phyloP scores from a whole-genome alignment of 1,140 invertebrate genomes.

The Drosophila mojavensis region DNA sequence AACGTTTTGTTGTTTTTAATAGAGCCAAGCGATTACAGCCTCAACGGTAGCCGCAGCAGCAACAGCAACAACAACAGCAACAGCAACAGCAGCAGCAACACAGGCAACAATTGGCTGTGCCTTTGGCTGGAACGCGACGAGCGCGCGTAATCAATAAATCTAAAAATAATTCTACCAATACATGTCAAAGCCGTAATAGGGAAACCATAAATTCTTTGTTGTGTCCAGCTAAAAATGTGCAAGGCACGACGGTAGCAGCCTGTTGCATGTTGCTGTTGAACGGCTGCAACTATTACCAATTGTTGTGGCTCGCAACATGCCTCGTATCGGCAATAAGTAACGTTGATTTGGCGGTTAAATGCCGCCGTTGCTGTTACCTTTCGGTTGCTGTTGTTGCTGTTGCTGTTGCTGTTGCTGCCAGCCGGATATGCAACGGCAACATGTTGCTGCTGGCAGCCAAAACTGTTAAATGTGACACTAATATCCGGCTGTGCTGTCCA shows the following conservation, averaged over 20 bases:
- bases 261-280: too few relatives aligned
- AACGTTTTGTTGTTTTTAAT: constrained; percentile 81
- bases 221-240: constrained; percentile 75
- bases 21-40: constrained; percentile 77
- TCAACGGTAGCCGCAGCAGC: constrained; percentile 28
- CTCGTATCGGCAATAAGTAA: constrained; percentile 81
- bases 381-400: constrained; percentile 21
- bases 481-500: constrained; percentile 61
- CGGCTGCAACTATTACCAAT: constrained; percentile 68
- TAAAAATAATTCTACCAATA: constrained; percentile 84
- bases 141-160: constrained; percentile 83
- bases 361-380: constrained; percentile 46
- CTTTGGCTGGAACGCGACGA: constrained; percentile 61
- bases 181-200: constrained; percentile 84
- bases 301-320: constrained; percentile 70
- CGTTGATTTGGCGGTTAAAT: constrained; percentile 82
- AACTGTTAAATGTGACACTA: constrained; percentile 78
- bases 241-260: constrained; percentile 71
- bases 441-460: constrained; percentile 75
- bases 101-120: constrained; percentile 51
- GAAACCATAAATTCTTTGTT: constrained; percentile 83
- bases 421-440: constrained; percentile 75
- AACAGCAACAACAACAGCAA: constrained; percentile 27
- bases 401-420: constrained; percentile 46
- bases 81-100: constrained; percentile 21